Evolutionary conservation across 2,888 invertebrate species (phyloP), one percentile per base, ranked within the genome.

Genomic region (Pristionchus fissidentatus): DNA sequence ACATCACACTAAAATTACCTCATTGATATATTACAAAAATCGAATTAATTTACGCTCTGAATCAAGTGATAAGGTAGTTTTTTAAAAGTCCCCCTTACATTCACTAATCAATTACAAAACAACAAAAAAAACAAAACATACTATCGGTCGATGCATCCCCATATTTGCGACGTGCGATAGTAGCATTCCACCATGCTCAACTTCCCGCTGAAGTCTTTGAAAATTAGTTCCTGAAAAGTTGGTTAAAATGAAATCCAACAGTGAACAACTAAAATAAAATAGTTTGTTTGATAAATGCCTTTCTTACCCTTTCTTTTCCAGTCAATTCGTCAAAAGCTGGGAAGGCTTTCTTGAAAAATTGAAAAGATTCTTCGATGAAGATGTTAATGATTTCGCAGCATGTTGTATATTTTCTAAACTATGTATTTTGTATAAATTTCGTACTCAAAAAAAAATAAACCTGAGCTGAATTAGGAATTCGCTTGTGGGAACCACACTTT

Each of bases 171-270:
- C 5, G 41, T 38, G n/a, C 70, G 22, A 35, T 41, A 35, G 26
- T 70, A 70, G 2, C n/a, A 38, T 32, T 70, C 70, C 7, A 70
- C 22, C 41, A 43, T 43, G 32, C 70, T 10, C 70, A 70, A n/a
- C 70, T 70, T 70, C 3, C 41, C 70, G n/a, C 41, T 26, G 70
- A 26, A 70, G 26, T 70, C 70, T 70, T 70, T 70, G 70, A 70
- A 70, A 8, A 70, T 70, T n/a, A 43, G 13, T 41, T 70, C 41
- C 70, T 70, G 38, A 41, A n/a, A n/a, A n/a, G 10, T n/a, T 43
- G 22, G 0, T 41, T 3, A 4, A 41, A 41, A 3, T 70, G 0
- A 15, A 32, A 8, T 70, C 3, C 2, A 41, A 0, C 60, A 60
- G 19, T 10, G 60, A 3, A 3, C 3, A 15, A 29, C 2, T 60